These are phyloP conservation scores for Myrmecobius fasciatus DNA, from an alignment of 2,113 vertebrate species.

Conservation along the genomic window DNA sequence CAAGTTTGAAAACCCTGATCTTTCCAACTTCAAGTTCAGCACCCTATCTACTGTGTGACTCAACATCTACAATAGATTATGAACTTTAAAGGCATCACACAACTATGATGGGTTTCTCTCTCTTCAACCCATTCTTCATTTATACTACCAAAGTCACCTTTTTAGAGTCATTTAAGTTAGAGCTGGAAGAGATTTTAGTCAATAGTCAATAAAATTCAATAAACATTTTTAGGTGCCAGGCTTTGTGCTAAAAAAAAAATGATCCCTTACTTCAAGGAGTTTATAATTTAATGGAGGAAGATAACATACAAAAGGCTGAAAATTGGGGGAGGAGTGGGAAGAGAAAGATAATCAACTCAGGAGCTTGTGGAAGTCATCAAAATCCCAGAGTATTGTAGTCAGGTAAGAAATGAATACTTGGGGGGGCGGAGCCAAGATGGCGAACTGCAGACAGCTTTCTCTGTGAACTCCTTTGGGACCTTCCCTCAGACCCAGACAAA, in stretches of 20 bases:
- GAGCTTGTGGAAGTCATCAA: background rate
- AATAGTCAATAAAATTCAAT: background rate
- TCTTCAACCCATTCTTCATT: background rate
- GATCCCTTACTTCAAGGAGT: background rate
- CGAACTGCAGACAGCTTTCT: too few relatives aligned
- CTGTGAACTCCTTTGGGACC: too few relatives aligned
- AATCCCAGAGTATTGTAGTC: background rate
- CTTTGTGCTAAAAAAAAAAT: background rate
- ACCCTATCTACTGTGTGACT: background rate
- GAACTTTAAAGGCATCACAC: background rate
- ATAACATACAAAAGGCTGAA: background rate
- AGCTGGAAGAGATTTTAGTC: background rate
- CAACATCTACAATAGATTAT: background rate
- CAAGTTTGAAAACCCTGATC: background rate
- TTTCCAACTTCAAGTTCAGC: background rate
- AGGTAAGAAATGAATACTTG: background rate
- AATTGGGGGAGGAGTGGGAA: background rate
- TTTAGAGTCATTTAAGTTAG: background rate
- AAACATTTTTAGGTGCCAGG: background rate
- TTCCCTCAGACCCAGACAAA: too few relatives aligned
- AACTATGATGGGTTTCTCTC: background rate
- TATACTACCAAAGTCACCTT: background rate
- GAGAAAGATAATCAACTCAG: background rate
- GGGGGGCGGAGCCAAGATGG: too few relatives aligned
- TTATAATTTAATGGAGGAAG: background rate